Percentiles rank a stretch among this genome's conserved stretches.
Conservation (phyloP, 2,113 vertebrate genomes). For the Dunckerocampus dactyliophorus region DNA sequence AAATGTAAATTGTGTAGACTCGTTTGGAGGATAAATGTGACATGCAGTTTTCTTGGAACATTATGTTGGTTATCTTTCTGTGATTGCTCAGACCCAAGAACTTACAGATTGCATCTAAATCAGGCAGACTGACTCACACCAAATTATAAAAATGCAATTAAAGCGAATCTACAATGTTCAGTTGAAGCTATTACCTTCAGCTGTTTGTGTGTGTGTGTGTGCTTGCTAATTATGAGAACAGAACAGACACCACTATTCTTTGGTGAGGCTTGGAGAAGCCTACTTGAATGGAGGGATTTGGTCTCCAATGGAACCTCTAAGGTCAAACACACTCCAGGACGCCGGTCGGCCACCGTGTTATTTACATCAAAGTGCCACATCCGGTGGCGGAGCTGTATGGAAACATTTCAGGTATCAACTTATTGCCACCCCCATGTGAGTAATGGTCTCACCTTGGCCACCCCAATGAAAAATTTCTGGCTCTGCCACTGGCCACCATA, state of each 20-base stretch:
- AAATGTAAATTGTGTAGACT: no score
- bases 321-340: no score
- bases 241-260: background rate
- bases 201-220: background rate
- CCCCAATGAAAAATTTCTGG: no score
- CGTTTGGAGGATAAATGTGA: no score
- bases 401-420: no score
- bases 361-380: no score
- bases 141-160: conserved; percentile 5
- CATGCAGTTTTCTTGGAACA: background rate
- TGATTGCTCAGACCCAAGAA: background rate
- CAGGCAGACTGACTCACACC: conserved; percentile 4
- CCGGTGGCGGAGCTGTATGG: no score
- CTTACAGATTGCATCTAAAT: conserved; percentile 1
- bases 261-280: background rate
- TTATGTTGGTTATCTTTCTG: conserved; percentile 3
- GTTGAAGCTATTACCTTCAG: background rate
- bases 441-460: no score
- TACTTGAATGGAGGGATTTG: background rate
- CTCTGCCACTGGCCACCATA: no score
- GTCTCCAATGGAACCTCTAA: no score
- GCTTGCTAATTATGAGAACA: background rate
- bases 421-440: no score
- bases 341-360: no score
- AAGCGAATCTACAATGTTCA: conserved; percentile 1